phyloP scores from a whole-genome alignment of 2,888 invertebrate genomes.

The Agonopterix subpropinquella region DNA sequence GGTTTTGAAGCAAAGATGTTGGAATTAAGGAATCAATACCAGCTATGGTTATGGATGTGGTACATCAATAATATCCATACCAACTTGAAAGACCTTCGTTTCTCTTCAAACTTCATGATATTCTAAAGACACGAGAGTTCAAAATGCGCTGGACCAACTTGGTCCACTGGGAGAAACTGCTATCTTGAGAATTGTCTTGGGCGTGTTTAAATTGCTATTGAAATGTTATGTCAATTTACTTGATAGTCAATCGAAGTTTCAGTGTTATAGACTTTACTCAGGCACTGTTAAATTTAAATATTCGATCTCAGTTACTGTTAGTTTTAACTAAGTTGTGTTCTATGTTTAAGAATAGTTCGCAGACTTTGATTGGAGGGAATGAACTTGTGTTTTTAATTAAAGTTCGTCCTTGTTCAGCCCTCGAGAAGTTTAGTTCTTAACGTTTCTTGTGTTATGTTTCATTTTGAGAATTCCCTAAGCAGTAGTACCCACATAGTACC shows the following conservation, averaged over 20 bases:
- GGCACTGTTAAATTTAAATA: neutral
- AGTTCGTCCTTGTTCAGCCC: constrained; percentile 1
- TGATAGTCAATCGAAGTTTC: constrained; percentile 12
- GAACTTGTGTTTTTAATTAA: neutral
- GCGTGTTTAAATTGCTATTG: constrained; percentile 50
- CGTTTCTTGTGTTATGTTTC: no score
- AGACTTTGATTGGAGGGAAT: no score
- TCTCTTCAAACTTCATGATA: constrained; percentile 19
- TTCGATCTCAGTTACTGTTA: neutral
- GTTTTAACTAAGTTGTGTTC: neutral
- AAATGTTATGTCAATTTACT: constrained; percentile 35
- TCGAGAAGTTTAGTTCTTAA: neutral
- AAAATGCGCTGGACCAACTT: constrained; percentile 32
- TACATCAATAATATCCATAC: constrained; percentile 25
- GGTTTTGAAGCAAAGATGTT: no score
- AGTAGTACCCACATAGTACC: no score
- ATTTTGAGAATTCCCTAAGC: no score
- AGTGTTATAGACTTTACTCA: neutral
- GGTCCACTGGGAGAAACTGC: constrained; percentile 34
- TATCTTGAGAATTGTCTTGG: constrained; percentile 43
- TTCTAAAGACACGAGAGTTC: constrained; percentile 33
- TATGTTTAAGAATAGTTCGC: no score
- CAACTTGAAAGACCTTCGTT: constrained; percentile 28
- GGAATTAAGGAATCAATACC: no score
- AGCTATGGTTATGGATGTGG: no score